These are phyloP conservation scores for Synanceia verrucosa DNA, from an alignment of 2,797 vertebrate species.

Conservation along the genomic window DNA sequence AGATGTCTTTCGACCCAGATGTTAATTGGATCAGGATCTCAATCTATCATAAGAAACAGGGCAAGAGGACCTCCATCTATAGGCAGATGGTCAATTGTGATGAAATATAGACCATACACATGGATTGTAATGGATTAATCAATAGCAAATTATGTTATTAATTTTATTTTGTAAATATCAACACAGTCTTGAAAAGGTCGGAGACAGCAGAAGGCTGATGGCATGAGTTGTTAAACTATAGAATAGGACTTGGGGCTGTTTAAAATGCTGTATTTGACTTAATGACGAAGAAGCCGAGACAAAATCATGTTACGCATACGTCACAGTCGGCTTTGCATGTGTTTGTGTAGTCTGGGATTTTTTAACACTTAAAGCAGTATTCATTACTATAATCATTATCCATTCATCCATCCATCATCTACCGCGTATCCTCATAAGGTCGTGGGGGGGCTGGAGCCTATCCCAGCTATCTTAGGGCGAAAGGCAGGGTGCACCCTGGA, in stretches of 20 bases:
- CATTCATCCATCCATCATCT: too few species aligned
- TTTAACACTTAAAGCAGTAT: conserved; percentile 5
- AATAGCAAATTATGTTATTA: conserved; percentile 40
- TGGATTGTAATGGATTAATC: conserved; percentile 41
- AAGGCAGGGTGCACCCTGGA: too few species aligned
- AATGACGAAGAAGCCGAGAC: conserved; percentile 11
- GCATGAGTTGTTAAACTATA: background rate
- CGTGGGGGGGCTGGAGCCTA: too few species aligned
- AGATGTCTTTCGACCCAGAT: conserved; percentile 75
- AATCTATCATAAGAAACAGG: conserved; percentile 60
- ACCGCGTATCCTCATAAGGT: too few species aligned
- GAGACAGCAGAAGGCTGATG: background rate
- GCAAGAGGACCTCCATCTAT: conserved; percentile 29
- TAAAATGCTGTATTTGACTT: background rate
- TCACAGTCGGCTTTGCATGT: background rate
- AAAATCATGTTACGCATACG: conserved; percentile 8
- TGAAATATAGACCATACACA: conserved; percentile 19
- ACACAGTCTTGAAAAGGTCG: conserved; percentile 2
- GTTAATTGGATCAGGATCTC: conserved; percentile 75
- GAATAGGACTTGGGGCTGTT: background rate
- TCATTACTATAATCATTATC: conserved; percentile 31
- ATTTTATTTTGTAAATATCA: conserved; percentile 47
- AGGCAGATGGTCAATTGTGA: conserved; percentile 41
- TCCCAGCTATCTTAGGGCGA: too few species aligned
- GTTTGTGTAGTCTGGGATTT: conserved; percentile 9